Evolutionary conservation across 2,888 invertebrate genomes (phyloP), one percentile per base, ranked within the genome.

Genomic region (Meiosimyza platycephala): DNA sequence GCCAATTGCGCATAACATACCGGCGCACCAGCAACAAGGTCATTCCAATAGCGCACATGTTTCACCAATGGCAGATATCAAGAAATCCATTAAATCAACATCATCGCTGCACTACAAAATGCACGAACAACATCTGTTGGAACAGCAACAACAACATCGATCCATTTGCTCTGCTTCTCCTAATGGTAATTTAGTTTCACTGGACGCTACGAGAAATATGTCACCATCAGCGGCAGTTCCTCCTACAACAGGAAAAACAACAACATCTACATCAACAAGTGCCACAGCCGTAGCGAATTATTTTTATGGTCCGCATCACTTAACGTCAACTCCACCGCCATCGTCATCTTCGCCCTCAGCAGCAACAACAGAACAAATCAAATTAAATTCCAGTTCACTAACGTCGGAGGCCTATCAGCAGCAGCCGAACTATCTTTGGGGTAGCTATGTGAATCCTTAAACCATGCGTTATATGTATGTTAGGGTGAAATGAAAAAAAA

Each of bases 381-480:
- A 68, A 68, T 68, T 59, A 28, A 68, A 59, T 68, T 68, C 68
- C 48, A 59, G 18, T 16, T 59, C 68, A 50, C n/a, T 48, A 50
- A 28, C 50, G 57, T 5, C 64, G 12, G 64, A 72, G 9, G 52
- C 50, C 15, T 51, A 76, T 13, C 81, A 79, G 47, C 81, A 80
- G 15, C 80, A 80, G 57, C 81, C 83, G 66, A 81, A 81, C 72
- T 82, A 84, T 79, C 79, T 83, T 72, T 84, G 84, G 84, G 79
- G 81, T 78, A 84, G 81, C 80, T 84, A 84, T 80, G 83, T 82
- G 79, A 83, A 82, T 81, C 82, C 84, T 74, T 84, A 47, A 57
- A 33, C 33, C 5, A 40, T 40, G 9, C 40, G 40, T 7, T 40
- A 1, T 40, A 40, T 40, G 40, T 6, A 40, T 40, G 40, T 6